A percentile compares a stretch with the other conserved stretches of the same genome.
Conservation (phyloP, 2,888 invertebrate species). For the Ceraclea dissimilis region DNA sequence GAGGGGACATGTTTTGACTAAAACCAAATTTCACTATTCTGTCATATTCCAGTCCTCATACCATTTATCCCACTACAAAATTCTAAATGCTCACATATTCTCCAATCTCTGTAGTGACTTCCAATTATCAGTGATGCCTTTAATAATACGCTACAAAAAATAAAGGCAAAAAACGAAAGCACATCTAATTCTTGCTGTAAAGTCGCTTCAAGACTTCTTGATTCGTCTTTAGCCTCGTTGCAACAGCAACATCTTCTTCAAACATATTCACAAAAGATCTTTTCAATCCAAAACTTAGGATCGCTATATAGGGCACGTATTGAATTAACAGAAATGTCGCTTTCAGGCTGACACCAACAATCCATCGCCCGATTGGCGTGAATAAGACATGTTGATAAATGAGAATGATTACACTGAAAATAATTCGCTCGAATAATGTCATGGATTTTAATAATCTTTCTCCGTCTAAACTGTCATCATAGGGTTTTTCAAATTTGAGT, state of each 20-base stretch:
- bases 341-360: not conserved
- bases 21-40: no score
- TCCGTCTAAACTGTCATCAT: not conserved
- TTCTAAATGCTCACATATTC: no score
- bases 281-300: constrained; percentile 54
- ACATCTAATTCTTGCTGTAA: not conserved
- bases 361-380: not conserved
- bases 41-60: no score
- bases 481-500: not conserved
- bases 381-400: not conserved
- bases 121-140: no score
- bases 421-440: not conserved
- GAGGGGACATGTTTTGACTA: no score
- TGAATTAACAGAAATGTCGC: constrained; percentile 25
- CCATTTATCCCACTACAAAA: no score
- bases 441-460: not conserved
- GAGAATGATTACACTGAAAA: not conserved
- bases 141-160: no score
- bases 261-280: constrained; percentile 55
- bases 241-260: constrained; percentile 36
- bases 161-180: no score
- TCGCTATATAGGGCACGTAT: constrained; percentile 62
- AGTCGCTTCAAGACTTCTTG: constrained; percentile 27
- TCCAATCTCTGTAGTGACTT: no score
- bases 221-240: constrained; percentile 35